Conservation (phyloP, 1,140 invertebrate species). For the Lepidurus arcticus region DNA sequence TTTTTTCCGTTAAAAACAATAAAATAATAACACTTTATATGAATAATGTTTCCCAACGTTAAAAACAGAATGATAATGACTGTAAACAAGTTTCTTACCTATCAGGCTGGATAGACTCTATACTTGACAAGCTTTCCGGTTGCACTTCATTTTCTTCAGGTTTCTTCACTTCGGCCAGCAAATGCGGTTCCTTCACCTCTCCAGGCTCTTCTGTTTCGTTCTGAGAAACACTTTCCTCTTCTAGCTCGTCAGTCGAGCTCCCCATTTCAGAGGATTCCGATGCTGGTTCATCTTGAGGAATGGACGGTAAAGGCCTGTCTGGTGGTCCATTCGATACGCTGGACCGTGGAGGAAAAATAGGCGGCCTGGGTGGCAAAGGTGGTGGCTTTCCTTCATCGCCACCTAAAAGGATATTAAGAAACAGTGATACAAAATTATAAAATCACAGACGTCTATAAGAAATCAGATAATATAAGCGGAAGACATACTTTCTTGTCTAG, state of each 20-base stretch:
- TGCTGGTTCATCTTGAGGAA: neutral
- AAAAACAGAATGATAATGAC: neutral
- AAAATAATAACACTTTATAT: no score
- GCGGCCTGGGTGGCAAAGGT: neutral
- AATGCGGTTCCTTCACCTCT: constrained; percentile 3
- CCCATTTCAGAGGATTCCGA: constrained; percentile 2
- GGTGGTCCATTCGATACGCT: neutral
- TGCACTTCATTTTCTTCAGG: neutral
- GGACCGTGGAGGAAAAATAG: neutral
- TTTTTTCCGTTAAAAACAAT: no score
- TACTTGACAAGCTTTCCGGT: constrained; percentile 2
- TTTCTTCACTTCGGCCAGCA: neutral
- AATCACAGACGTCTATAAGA: neutral
- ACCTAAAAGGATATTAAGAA: neutral
- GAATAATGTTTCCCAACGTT: neutral
- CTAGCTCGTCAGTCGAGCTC: neutral
- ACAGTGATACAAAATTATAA: neutral
- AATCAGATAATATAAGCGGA: neutral
- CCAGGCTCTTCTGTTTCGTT: neutral
- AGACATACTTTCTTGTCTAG: constrained; percentile 23
- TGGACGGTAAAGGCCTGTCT: neutral
- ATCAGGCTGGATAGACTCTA: neutral
- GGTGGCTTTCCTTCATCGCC: neutral
- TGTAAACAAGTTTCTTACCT: neutral
- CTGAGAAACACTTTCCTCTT: neutral